phyloP scores from a whole-genome alignment of 2,797 vertebrate genomes.

The Anableps anableps region DNA sequence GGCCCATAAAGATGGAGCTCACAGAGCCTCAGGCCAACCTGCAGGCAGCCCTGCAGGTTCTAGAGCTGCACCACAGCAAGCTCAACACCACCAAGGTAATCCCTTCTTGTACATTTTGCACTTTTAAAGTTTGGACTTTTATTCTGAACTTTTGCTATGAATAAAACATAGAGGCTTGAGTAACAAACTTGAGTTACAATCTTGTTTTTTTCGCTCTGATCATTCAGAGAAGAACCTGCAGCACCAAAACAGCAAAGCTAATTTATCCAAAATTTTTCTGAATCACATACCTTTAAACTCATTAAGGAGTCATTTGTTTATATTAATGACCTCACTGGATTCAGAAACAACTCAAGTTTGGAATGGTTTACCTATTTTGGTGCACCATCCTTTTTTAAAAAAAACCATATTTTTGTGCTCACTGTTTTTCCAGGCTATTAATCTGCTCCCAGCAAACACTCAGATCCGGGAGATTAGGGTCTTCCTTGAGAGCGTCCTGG shows the following conservation, averaged over 20 bases:
- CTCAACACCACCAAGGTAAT: conserved; percentile 96
- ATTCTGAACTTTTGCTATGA: neutral
- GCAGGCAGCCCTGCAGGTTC: conserved; percentile 91
- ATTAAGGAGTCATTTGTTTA: neutral
- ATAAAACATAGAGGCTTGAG: neutral
- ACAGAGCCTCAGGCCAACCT: conserved; percentile 93
- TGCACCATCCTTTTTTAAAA: neutral
- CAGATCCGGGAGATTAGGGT: conserved; percentile 95
- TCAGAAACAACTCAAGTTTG: neutral
- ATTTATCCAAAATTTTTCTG: neutral
- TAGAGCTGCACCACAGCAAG: conserved; percentile 96
- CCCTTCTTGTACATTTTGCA: neutral
- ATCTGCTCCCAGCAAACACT: conserved; percentile 96
- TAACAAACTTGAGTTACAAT: neutral
- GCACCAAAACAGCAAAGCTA: neutral
- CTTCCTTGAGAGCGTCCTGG: conserved; percentile 96
- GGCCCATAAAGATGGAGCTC: conserved; percentile 96
- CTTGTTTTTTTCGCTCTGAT: neutral
- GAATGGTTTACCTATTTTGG: neutral
- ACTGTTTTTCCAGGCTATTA: conserved; percentile 85
- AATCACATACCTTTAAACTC: neutral
- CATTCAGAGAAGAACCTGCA: neutral
- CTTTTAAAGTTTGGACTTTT: neutral
- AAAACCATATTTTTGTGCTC: neutral
- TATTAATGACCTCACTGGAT: neutral